phyloP scores from a whole-genome alignment of 2,113 vertebrate species.

The Nothoprocta pentlandii region DNA sequence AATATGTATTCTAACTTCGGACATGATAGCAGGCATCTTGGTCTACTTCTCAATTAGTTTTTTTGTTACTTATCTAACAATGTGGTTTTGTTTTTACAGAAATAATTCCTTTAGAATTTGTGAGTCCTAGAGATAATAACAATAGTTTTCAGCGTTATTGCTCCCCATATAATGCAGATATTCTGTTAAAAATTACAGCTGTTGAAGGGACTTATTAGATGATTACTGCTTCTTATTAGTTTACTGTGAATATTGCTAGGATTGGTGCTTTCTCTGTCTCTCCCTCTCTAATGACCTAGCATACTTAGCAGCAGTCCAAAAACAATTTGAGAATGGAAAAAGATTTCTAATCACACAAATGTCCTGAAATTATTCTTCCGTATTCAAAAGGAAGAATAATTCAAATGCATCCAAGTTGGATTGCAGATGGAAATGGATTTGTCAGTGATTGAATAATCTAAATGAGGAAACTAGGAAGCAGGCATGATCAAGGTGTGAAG shows the following conservation, averaged over 20 bases:
- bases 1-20: rapidly evolving
- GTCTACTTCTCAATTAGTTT: neutral
- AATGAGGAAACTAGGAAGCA: neutral
- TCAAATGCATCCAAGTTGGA: neutral
- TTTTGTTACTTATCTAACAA: neutral
- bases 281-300: neutral
- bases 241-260: neutral
- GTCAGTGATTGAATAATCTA: neutral
- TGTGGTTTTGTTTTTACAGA: neutral
- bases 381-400: neutral
- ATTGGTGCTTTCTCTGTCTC: neutral
- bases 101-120: neutral
- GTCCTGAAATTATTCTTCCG: neutral
- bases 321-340: neutral
- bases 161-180: neutral
- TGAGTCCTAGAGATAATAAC: neutral
- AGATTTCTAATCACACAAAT: neutral
- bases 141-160: neutral
- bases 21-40: neutral
- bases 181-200: neutral
- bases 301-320: neutral
- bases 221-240: neutral
- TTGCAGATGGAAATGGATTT: neutral
- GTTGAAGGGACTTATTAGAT: neutral
- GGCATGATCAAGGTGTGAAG: neutral